phyloP scores from a whole-genome alignment of 2,888 invertebrate species.

The Odontothrips loti region DNA sequence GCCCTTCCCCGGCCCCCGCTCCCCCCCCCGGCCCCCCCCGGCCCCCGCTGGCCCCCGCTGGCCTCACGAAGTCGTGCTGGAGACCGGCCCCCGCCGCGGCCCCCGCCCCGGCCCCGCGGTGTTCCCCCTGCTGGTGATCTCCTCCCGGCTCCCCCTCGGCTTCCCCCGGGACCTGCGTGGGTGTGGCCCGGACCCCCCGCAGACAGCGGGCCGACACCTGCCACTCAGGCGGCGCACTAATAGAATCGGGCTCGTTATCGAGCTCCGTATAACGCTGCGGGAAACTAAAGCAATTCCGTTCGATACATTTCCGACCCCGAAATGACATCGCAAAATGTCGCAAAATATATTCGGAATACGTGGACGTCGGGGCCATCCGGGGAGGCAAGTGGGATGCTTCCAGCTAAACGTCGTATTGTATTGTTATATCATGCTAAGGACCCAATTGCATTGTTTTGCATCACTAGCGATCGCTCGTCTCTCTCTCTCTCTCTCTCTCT shows the following conservation, averaged over 20 bases:
- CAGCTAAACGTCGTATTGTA: not conserved
- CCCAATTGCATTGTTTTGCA: slow-evolving; percentile 26
- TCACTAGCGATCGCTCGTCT: not conserved
- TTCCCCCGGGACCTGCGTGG: not conserved
- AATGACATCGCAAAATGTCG: too few species aligned
- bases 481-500: not conserved
- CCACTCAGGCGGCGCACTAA: not conserved
- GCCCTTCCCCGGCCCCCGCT: too few species aligned
- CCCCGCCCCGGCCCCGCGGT: not conserved
- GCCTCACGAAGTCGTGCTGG: not conserved
- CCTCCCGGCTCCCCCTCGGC: not conserved
- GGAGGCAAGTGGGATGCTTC: not conserved
- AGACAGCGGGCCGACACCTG: not conserved
- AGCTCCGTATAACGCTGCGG: too few species aligned
- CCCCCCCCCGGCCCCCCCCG: not conserved
- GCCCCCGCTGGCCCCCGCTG: too few species aligned
- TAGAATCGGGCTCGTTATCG: slow-evolving; percentile 2
- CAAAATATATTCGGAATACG: too few species aligned
- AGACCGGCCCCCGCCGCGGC: not conserved
- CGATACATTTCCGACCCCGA: too few species aligned
- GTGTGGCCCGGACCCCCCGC: too few species aligned
- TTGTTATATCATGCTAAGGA: slow-evolving; percentile 16
- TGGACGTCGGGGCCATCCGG: too few species aligned
- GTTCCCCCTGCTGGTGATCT: not conserved
- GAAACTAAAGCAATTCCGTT: too few species aligned